phyloP scores from a whole-genome alignment of 2,888 invertebrate species.

The Xanthorhoe spadicearia region DNA sequence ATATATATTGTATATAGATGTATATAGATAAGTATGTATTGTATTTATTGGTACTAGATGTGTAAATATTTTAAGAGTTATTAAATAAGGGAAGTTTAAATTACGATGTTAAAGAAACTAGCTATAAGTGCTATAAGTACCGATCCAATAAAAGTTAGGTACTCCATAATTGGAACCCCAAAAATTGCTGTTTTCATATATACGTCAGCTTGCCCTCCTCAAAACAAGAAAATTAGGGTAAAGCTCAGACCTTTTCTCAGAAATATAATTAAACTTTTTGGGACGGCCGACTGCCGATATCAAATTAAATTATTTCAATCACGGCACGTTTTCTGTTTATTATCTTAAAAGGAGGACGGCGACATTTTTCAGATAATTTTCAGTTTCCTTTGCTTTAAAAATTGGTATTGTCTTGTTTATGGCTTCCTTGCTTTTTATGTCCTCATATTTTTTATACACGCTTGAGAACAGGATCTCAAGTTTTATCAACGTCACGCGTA shows the following conservation, averaged over 20 bases:
- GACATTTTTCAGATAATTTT: constrained; percentile 5
- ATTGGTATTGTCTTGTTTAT: background rate
- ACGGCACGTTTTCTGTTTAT: constrained; percentile 12
- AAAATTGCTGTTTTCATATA: background rate
- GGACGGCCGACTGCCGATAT: constrained; percentile 3
- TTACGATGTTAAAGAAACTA: background rate
- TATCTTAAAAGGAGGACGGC: background rate
- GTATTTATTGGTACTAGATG: too few relatives aligned
- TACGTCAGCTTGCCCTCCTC: background rate
- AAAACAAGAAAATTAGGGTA: background rate
- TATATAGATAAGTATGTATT: too few relatives aligned
- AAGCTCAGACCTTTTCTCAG: constrained; percentile 1
- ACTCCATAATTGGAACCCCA: background rate
- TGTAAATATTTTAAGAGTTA: too few relatives aligned
- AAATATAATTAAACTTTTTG: constrained; percentile 3
- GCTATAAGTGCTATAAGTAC: background rate
- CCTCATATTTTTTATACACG: constrained; percentile 1
- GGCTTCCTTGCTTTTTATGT: background rate
- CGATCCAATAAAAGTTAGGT: too few relatives aligned
- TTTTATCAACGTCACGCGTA: background rate
- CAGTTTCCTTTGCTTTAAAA: constrained; percentile 3
- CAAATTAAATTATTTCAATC: constrained; percentile 6
- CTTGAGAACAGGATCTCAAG: background rate
- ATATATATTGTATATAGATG: too few relatives aligned
- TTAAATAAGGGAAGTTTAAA: too few relatives aligned